phyloP scores from a whole-genome alignment of 2,797 vertebrate species.

The Anguilla anguilla region DNA sequence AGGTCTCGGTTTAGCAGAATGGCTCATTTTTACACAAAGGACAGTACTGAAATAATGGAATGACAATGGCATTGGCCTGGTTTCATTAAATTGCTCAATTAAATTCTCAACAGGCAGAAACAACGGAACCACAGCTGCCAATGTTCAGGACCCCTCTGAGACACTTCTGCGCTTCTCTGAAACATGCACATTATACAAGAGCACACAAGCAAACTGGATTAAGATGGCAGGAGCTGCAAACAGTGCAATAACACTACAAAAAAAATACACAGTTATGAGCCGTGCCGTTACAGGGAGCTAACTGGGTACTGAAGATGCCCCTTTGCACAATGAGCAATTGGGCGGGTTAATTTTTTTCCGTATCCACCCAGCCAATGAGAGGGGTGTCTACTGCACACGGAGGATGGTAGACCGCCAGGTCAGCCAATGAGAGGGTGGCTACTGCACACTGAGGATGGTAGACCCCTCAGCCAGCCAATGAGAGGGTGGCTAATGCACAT shows the following conservation, averaged over 20 bases:
- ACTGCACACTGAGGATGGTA: too few species aligned
- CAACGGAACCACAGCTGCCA: constrained; percentile 8
- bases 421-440: background rate
- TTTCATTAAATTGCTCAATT: constrained; percentile 27
- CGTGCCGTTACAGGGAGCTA: background rate
- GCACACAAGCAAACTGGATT: background rate
- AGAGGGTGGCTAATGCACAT: too few species aligned
- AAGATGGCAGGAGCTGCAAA: background rate
- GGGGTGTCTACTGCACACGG: background rate
- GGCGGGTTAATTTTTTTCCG: background rate
- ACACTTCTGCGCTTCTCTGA: background rate
- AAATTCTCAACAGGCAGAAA: constrained; percentile 27
- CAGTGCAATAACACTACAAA: background rate
- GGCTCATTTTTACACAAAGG: constrained; percentile 15
- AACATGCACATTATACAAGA: too few species aligned
- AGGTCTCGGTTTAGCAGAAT: constrained; percentile 22
- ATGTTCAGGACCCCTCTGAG: background rate
- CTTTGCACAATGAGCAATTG: background rate
- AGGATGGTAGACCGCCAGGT: background rate
- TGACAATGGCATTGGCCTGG: constrained; percentile 24
- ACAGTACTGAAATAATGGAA: constrained; percentile 19
- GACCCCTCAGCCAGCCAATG: too few species aligned
- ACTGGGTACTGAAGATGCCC: background rate
- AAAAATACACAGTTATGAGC: background rate
- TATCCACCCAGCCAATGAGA: background rate